A percentile compares a stretch with the other conserved stretches of the same genome.
These are phyloP conservation scores for Lithophane ornitopus DNA, from an alignment of 2,888 invertebrate species.

Conservation along the genomic window DNA sequence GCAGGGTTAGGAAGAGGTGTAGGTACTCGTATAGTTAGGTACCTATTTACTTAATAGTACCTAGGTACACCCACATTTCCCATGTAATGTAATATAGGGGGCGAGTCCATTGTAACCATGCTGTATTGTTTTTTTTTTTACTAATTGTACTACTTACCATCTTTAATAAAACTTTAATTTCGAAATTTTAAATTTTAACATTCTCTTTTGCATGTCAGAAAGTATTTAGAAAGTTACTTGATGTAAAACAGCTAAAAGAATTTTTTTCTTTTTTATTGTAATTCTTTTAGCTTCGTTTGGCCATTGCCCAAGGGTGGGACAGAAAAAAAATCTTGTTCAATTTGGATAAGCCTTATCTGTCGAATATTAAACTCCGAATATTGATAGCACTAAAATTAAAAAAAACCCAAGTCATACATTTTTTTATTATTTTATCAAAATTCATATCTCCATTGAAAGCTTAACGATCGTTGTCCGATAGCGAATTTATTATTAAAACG, in stretches of 20 bases:
- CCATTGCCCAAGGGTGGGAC: background rate
- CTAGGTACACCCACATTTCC: no score
- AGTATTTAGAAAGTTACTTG: conserved; percentile 24
- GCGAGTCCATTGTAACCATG: no score
- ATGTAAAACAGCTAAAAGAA: background rate
- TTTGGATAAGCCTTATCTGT: background rate
- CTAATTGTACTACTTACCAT: background rate
- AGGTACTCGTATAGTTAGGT: no score
- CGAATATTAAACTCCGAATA: background rate
- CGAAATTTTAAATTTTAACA: background rate
- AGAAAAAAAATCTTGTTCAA: background rate
- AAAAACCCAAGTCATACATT: background rate
- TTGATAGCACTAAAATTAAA: background rate
- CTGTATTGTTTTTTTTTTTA: no score
- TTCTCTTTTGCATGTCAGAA: conserved; percentile 6
- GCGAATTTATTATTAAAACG: conserved; percentile 7
- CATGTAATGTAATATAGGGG: no score
- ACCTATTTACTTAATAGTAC: no score
- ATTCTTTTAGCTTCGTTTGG: background rate
- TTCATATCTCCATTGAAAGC: background rate
- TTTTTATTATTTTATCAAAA: conserved; percentile 4
- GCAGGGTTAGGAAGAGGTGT: no score
- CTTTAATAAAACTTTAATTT: conserved; percentile 1
- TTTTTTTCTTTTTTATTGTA: background rate
- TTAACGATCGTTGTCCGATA: conserved; percentile 1